Evolutionary conservation across 2,888 invertebrate genomes (phyloP).

Genomic region (Masnerella sp.): DNA sequence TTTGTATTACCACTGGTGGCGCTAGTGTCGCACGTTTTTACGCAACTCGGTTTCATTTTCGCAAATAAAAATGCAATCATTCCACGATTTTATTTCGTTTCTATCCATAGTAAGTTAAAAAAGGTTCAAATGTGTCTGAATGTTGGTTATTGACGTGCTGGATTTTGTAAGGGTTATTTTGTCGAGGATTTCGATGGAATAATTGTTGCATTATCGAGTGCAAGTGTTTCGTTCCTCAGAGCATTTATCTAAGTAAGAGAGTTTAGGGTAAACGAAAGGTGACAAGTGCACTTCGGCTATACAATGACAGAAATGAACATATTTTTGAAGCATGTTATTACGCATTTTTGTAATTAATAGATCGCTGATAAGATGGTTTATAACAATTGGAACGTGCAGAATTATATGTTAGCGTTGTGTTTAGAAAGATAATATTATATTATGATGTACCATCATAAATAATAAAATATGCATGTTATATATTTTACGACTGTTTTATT

Average conservation of each 20-base stretch:
- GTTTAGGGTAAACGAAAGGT: constrained; percentile 49
- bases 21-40: too few species aligned
- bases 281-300: constrained; percentile 60
- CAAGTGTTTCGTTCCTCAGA: constrained; percentile 62
- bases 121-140: constrained; percentile 37
- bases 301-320: constrained; percentile 63
- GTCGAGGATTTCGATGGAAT: not conserved
- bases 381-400: constrained; percentile 69
- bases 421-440: constrained; percentile 76
- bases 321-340: constrained; percentile 70
- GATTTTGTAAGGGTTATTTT: constrained; percentile 19
- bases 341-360: constrained; percentile 71
- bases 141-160: constrained; percentile 29
- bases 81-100: constrained; percentile 23
- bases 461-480: constrained; percentile 74
- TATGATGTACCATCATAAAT: constrained; percentile 73
- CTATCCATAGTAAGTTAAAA: constrained; percentile 12
- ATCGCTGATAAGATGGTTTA: constrained; percentile 66
- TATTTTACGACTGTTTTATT: constrained; percentile 60
- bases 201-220: constrained; percentile 28
- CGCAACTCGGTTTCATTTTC: too few species aligned
- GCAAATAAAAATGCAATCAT: constrained; percentile 32
- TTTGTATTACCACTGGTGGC: too few species aligned
- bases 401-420: constrained; percentile 75
- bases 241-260: constrained; percentile 66